Percentiles rank a stretch among this genome's conserved stretches.
Evolutionary conservation across 2,113 vertebrate genomes (phyloP).

Genomic region (Gobio gobio): DNA sequence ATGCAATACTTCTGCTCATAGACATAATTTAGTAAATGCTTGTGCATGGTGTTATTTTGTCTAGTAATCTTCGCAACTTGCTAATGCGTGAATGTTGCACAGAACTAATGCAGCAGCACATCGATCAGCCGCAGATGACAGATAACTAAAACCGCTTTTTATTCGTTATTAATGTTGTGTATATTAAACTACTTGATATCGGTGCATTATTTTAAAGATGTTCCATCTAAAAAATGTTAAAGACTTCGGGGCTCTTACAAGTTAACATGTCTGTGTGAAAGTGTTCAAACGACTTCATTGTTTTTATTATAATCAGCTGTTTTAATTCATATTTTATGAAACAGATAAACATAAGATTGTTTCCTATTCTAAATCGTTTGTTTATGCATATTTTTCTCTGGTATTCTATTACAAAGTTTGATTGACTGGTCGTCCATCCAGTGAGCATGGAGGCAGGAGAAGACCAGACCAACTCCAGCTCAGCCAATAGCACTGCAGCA

Average conservation of each 20-base stretch:
- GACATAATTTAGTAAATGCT: not conserved
- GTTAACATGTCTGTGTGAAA: not conserved
- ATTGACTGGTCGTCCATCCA: slow-evolving; percentile 47
- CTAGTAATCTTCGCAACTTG: not conserved
- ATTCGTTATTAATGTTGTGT: not conserved
- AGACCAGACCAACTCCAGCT: slow-evolving; percentile 86
- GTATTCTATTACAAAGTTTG: slow-evolving; percentile 11
- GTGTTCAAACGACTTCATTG: slow-evolving; percentile 9
- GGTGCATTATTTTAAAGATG: not conserved
- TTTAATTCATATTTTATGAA: not conserved
- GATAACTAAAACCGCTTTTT: not conserved
- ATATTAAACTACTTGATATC: not conserved
- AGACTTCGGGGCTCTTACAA: not conserved
- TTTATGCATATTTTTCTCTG: slow-evolving; percentile 40
- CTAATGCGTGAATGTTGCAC: not conserved
- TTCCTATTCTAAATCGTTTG: not conserved
- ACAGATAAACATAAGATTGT: not conserved
- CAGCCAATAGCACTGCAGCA: slow-evolving; percentile 83
- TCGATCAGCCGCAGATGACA: slow-evolving; percentile 3
- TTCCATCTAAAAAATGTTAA: not conserved
- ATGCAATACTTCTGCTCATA: not conserved
- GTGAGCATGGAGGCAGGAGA: slow-evolving; percentile 90
- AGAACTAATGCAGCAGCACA: not conserved
- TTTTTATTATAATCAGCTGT: not conserved
- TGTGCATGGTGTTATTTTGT: not conserved